Percentiles rank a stretch among this genome's conserved stretches.
These are phyloP conservation scores for Oryzias javanicus DNA, from an alignment of 2,113 vertebrate species.

Conservation along the genomic window DNA sequence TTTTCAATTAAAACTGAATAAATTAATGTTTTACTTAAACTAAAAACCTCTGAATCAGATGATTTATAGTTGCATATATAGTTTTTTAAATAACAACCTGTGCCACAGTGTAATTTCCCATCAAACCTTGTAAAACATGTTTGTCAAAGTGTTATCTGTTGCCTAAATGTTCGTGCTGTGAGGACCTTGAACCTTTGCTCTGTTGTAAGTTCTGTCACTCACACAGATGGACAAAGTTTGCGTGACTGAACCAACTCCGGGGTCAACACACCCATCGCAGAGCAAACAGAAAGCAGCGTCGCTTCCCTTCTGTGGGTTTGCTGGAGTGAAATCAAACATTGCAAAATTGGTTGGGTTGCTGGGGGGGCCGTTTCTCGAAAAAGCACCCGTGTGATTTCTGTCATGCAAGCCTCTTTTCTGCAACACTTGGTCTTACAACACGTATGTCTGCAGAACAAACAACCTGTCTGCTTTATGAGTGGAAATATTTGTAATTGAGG, in stretches of 20 bases:
- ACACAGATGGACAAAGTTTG: constrained; percentile 56
- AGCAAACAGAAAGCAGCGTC: constrained; percentile 38
- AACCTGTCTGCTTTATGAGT: background rate
- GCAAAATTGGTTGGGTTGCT: constrained; percentile 28
- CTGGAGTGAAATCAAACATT: constrained; percentile 34
- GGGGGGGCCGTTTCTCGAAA: constrained; percentile 12
- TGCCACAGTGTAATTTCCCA: background rate
- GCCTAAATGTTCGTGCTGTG: constrained; percentile 6
- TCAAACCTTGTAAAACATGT: background rate
- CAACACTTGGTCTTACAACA: background rate
- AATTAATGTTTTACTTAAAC: too few species aligned
- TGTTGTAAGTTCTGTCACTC: background rate
- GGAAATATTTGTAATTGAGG: background rate
- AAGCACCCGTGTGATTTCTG: constrained; percentile 17
- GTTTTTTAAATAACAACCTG: too few species aligned
- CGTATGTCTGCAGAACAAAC: background rate
- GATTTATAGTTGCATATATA: too few species aligned
- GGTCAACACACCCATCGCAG: background rate
- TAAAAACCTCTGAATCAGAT: too few species aligned
- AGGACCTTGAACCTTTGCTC: constrained; percentile 20
- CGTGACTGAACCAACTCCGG: constrained; percentile 31
- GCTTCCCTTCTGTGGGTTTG: constrained; percentile 25
- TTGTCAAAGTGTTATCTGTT: background rate
- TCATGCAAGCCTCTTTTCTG: constrained; percentile 2
- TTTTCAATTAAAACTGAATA: too few species aligned